Evolutionary conservation across 2,113 vertebrate species (phyloP).

Genomic region (Periophthalmus modestus): DNA sequence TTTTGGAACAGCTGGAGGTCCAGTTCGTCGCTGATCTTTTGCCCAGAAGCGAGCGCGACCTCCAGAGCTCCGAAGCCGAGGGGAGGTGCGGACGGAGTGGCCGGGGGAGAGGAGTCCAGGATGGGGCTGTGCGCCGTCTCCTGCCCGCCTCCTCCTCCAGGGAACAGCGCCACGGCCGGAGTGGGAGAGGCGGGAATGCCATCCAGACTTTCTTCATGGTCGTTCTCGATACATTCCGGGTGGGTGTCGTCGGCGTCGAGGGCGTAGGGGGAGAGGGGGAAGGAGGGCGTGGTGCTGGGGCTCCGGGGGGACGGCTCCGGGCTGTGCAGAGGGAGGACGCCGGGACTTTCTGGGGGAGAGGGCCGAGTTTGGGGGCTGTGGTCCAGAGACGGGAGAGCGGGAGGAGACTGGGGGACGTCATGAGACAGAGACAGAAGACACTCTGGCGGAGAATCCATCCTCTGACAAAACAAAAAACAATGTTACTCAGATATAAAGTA

Average conservation of each 20-base stretch:
- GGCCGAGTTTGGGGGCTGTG: slow-evolving; percentile 72
- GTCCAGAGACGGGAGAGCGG: slow-evolving; percentile 75
- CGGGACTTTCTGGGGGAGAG: slow-evolving; percentile 52
- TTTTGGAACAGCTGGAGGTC: slow-evolving; percentile 89
- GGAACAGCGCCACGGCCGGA: slow-evolving; percentile 75
- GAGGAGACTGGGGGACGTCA: slow-evolving; percentile 73
- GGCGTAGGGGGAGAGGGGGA: slow-evolving; percentile 69
- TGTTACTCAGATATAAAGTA: no score
- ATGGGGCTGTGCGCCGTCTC: slow-evolving; percentile 63
- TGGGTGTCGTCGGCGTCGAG: slow-evolving; percentile 47
- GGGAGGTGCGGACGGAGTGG: slow-evolving; percentile 62
- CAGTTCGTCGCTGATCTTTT: slow-evolving; percentile 82
- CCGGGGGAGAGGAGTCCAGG: slow-evolving; percentile 69
- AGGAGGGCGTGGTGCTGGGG: slow-evolving; percentile 60
- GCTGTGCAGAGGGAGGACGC: slow-evolving; percentile 55
- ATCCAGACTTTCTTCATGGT: slow-evolving; percentile 60
- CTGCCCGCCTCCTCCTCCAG: slow-evolving; percentile 54
- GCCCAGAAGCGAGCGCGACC: slow-evolving; percentile 73
- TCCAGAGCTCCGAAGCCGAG: slow-evolving; percentile 75
- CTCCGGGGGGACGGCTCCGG: slow-evolving; percentile 62
- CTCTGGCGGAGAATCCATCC: slow-evolving; percentile 82
- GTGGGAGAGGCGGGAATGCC: slow-evolving; percentile 68
- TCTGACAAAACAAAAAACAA: slow-evolving; percentile 50
- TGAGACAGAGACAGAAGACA: slow-evolving; percentile 77
- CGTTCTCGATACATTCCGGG: slow-evolving; percentile 54